These are phyloP conservation scores for Crossaster papposus DNA, from an alignment of 53 echinoderm and acorn worm species.

Conservation along the genomic window DNA sequence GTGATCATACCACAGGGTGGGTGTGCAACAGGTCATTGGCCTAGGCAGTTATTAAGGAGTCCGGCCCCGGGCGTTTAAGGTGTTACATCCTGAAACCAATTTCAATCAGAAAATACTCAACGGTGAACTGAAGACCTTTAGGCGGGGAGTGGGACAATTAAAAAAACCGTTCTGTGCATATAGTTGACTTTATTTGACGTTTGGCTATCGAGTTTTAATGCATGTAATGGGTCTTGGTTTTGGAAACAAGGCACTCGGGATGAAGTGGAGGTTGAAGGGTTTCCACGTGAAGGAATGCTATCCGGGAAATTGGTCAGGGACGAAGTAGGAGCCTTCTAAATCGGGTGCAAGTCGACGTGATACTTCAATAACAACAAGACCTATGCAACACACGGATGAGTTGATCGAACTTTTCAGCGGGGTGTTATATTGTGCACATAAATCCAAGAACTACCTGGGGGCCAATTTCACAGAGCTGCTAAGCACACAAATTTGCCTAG, in stretches of 20 bases:
- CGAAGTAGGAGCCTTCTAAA: not conserved
- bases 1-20: not conserved
- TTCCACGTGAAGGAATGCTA: not conserved
- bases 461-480: too few species aligned
- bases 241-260: not conserved
- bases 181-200: not conserved
- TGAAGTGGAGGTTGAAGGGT: not conserved
- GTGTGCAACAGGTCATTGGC: slow-evolving; percentile 41
- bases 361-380: too few species aligned
- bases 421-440: too few species aligned
- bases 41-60: slow-evolving; percentile 13
- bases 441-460: too few species aligned
- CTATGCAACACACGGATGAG: too few species aligned
- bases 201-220: not conserved
- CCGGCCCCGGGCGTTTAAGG: not conserved
- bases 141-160: slow-evolving; percentile 27
- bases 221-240: not conserved
- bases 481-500: too few species aligned
- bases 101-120: slow-evolving; percentile 51
- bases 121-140: not conserved
- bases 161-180: slow-evolving; percentile 4
- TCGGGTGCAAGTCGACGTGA: too few species aligned
- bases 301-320: not conserved
- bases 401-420: too few species aligned
- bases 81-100: slow-evolving; percentile 45